Conservation (phyloP, 2,888 invertebrate species). For the Volucella zonaria region DNA sequence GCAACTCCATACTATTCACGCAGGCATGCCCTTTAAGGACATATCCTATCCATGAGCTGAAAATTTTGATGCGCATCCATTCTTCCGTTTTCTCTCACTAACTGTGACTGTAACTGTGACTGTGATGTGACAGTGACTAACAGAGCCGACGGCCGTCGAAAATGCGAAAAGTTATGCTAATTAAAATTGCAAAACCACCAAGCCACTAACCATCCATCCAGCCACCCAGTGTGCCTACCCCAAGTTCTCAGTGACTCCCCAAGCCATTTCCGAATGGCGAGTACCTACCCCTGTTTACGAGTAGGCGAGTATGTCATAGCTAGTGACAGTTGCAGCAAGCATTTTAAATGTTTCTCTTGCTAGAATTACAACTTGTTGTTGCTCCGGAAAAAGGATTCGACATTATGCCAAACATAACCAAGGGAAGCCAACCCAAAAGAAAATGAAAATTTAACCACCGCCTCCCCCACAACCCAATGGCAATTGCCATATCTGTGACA, state of each 20-base stretch:
- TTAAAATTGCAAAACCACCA: conserved; percentile 51
- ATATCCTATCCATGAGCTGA: conserved; percentile 24
- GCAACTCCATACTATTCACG: conserved; percentile 48
- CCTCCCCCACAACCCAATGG: conserved; percentile 36
- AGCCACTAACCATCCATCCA: neutral
- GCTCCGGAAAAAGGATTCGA: conserved; percentile 51
- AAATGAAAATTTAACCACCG: neutral
- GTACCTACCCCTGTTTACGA: neutral
- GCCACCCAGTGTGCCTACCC: neutral
- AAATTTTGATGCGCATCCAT: conserved; percentile 46
- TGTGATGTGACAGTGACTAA: conserved; percentile 58
- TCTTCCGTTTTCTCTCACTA: neutral
- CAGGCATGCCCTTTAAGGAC: conserved; percentile 70
- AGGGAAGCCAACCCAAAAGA: neutral
- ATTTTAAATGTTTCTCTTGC: conserved; percentile 56
- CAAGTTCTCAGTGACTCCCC: neutral
- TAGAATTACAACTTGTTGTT: conserved; percentile 48
- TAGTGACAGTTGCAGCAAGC: conserved; percentile 42
- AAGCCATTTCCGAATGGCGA: neutral
- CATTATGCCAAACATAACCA: conserved; percentile 49
- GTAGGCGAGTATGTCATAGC: neutral
- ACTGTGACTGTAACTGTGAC: conserved; percentile 13
- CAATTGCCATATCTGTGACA: conserved; percentile 53
- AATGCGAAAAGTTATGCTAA: conserved; percentile 69
- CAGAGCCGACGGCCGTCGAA: conserved; percentile 57